These are phyloP conservation scores for Gastracanthus pulcherrimus DNA, from an alignment of 2,888 invertebrate genomes.

Conservation along the genomic window DNA sequence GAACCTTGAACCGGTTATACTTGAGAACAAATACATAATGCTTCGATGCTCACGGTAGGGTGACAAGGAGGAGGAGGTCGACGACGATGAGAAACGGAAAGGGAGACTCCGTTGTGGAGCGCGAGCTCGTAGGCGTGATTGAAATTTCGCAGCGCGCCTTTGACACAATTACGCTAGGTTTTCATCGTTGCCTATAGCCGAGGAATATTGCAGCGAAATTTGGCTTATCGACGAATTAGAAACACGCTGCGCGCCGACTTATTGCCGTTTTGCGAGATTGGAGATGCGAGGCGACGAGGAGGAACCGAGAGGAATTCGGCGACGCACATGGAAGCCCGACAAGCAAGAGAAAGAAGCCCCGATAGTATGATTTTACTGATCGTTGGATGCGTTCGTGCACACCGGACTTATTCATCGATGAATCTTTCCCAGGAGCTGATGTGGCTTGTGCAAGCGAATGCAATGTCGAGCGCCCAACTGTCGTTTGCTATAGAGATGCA, in stretches of 20 bases:
- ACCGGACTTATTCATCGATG: conserved; percentile 75
- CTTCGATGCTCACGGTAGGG: conserved; percentile 70
- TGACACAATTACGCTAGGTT: conserved; percentile 77
- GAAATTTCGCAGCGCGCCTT: conserved; percentile 76
- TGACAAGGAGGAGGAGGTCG: conserved; percentile 60
- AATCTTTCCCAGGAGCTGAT: conserved; percentile 60
- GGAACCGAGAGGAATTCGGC: conserved; percentile 59
- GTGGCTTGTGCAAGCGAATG: neutral
- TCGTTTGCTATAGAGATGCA: neutral
- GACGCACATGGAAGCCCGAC: conserved; percentile 51
- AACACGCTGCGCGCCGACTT: neutral
- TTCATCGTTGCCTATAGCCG: too few relatives aligned
- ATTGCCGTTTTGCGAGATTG: neutral
- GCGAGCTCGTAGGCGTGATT: conserved; percentile 69
- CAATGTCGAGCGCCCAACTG: neutral
- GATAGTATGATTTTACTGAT: conserved; percentile 50
- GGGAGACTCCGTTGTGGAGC: conserved; percentile 61
- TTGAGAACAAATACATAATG: conserved; percentile 77
- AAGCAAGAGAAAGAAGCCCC: conserved; percentile 37
- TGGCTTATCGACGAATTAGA: neutral
- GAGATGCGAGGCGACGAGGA: neutral
- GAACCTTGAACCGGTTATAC: conserved; percentile 73
- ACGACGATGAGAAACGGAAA: too few relatives aligned
- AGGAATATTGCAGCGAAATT: conserved; percentile 8
- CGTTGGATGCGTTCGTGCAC: conserved; percentile 60